These are phyloP conservation scores for Etia nguti DNA, from an alignment of 2,113 vertebrate species.

Conservation along the genomic window DNA sequence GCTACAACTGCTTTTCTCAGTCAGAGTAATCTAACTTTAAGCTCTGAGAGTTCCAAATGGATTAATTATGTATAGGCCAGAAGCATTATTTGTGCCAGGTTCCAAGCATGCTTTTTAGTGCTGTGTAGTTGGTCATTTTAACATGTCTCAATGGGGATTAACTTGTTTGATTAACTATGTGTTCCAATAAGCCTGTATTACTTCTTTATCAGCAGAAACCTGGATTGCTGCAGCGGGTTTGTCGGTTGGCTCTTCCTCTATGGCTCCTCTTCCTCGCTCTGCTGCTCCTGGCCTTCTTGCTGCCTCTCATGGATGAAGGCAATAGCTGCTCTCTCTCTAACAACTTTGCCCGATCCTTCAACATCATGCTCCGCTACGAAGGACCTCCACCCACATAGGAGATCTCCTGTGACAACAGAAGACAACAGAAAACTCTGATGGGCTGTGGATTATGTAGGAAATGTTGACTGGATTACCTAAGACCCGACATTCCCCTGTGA, in stretches of 20 bases:
- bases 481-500: not conserved
- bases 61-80: not conserved
- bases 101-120: not conserved
- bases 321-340: constrained; percentile 84
- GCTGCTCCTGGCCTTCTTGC: constrained; percentile 84
- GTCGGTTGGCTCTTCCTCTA: constrained; percentile 79
- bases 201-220: constrained; percentile 17
- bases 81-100: not conserved
- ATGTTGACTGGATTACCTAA: not conserved
- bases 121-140: not conserved
- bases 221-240: constrained; percentile 70
- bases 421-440: not conserved
- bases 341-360: constrained; percentile 92
- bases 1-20: not conserved
- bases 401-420: not conserved
- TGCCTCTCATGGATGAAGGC: constrained; percentile 77
- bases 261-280: constrained; percentile 83
- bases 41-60: not conserved
- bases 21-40: not conserved
- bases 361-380: constrained; percentile 83
- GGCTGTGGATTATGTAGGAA: not conserved
- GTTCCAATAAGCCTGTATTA: not conserved
- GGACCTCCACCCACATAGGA: constrained; percentile 85
- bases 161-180: not conserved
- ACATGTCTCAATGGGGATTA: not conserved